phyloP scores from a whole-genome alignment of 1,140 invertebrate genomes.

The Monochamus saltuarius region DNA sequence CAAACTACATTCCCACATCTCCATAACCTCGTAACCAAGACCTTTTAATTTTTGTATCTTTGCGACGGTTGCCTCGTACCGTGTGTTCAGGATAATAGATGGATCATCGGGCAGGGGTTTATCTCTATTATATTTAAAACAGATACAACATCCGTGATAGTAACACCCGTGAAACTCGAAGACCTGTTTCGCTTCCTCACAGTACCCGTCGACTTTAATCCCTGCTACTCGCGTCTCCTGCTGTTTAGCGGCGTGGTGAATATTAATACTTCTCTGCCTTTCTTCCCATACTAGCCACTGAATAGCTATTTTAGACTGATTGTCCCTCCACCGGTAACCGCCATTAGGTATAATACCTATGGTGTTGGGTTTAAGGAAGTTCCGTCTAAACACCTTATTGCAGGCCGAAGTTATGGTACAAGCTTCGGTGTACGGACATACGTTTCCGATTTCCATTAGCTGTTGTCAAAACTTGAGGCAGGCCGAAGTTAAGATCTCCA shows the following conservation, averaged over 20 bases:
- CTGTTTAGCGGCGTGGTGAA: constrained; percentile 1
- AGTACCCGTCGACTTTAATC: constrained; percentile 5
- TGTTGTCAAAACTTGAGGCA: background rate
- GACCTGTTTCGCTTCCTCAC: background rate
- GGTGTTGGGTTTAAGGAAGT: too few species aligned
- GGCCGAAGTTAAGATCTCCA: constrained; percentile 6
- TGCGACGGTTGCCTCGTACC: too few species aligned
- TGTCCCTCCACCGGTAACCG: constrained; percentile 9
- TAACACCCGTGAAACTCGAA: constrained; percentile 13
- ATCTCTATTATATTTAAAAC: too few species aligned
- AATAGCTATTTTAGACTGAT: constrained; percentile 11
- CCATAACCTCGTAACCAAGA: too few species aligned
- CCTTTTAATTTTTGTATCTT: too few species aligned
- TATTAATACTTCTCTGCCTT: background rate
- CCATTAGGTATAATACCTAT: constrained; percentile 1
- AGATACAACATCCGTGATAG: background rate
- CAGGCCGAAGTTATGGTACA: too few species aligned
- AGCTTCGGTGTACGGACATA: too few species aligned
- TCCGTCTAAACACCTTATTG: too few species aligned
- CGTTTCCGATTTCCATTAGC: too few species aligned
- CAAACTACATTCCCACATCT: too few species aligned
- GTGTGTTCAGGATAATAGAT: too few species aligned
- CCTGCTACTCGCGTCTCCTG: background rate
- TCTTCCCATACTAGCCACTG: constrained; percentile 1
- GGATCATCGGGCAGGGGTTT: background rate